Base-by-base conservation (phyloP, 2,797 vertebrate genomes). In the Coilia nasus region DNA sequence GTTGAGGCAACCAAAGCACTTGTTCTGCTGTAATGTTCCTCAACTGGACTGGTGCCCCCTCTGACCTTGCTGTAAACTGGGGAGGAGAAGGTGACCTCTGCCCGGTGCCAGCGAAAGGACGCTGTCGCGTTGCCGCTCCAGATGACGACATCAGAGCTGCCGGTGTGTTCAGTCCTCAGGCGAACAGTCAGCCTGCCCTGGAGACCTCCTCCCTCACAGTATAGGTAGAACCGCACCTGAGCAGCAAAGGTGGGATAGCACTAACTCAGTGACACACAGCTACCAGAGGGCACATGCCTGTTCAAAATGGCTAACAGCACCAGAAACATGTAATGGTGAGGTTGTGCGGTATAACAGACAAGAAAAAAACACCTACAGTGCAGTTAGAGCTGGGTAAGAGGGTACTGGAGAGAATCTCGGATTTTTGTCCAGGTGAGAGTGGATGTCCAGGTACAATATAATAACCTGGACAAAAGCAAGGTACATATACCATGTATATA, bases 221-320 rank as follows among this genome's bases (percentile, higher is more conserved):
- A 95, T 91, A 92, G 90, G 89, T 93, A 96, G 89, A 96, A 96
- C 81, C 90, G 92, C 82, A 96, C 83, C 95, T 96, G 83, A 9
- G 80, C 60, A 81, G 1, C 28, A 86, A 12, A 67, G 25, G 14
- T 25, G 23, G 25, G 9, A n/a, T 10, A 1, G 64, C 25, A 31
- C 28, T 17, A 25, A 14, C 25, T 71, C 28, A 71, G 64, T 31
- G 12, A 31, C 25, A 67, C 62, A 67, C n/a, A 25, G 7, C 23
- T 12, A 21, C 57, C 19, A n/a, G 21, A 60, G 59, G 2, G 21
- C 21, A 60, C n/a, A n/a, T 10, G 2, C 2, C 50, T 10, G 50
- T 54, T 54, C 10, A 54, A 54, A 54, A 54, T 54, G 12, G 87
- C 80, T 82, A 1, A 31, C 46, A 60, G 60, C 56, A 35, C 3